phyloP scores from a whole-genome alignment of 2,888 invertebrate genomes.

The Macaria notata region DNA sequence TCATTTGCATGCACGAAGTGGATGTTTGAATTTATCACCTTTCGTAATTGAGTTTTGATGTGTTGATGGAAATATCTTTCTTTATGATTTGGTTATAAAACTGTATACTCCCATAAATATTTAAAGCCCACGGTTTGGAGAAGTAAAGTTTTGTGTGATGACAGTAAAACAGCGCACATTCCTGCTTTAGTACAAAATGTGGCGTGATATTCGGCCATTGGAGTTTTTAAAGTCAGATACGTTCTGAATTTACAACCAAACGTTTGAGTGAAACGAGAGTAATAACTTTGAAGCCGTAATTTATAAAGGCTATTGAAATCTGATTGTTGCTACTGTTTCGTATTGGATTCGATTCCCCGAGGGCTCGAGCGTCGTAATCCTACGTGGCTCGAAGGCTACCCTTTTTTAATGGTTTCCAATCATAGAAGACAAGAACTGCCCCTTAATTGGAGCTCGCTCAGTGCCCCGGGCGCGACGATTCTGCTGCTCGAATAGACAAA shows the following conservation, averaged over 20 bases:
- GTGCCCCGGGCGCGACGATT: slow-evolving; percentile 49
- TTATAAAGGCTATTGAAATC: slow-evolving; percentile 43
- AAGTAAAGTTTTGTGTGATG: slow-evolving; percentile 24
- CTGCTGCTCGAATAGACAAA: slow-evolving; percentile 26
- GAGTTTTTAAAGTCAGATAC: neutral
- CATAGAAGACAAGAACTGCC: slow-evolving; percentile 65
- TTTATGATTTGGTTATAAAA: slow-evolving; percentile 54
- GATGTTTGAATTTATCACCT: slow-evolving; percentile 65
- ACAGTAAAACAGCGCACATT: slow-evolving; percentile 21
- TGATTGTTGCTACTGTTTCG: slow-evolving; percentile 60
- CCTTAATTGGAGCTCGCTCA: slow-evolving; percentile 69
- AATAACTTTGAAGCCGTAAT: slow-evolving; percentile 30
- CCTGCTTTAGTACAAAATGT: slow-evolving; percentile 3
- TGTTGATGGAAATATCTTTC: slow-evolving; percentile 57
- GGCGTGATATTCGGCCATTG: neutral
- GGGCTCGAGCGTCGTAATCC: slow-evolving; percentile 46
- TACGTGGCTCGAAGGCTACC: slow-evolving; percentile 47
- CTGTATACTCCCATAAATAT: slow-evolving; percentile 48
- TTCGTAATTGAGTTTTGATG: slow-evolving; percentile 60
- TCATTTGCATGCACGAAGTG: slow-evolving; percentile 67
- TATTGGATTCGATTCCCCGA: slow-evolving; percentile 52
- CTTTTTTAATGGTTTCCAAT: slow-evolving; percentile 64
- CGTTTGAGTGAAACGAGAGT: neutral
- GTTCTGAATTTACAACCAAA: neutral
- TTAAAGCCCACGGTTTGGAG: slow-evolving; percentile 24